Evolutionary conservation across 2,113 vertebrate species (phyloP).

Genomic region (Miniopterus natalensis): DNA sequence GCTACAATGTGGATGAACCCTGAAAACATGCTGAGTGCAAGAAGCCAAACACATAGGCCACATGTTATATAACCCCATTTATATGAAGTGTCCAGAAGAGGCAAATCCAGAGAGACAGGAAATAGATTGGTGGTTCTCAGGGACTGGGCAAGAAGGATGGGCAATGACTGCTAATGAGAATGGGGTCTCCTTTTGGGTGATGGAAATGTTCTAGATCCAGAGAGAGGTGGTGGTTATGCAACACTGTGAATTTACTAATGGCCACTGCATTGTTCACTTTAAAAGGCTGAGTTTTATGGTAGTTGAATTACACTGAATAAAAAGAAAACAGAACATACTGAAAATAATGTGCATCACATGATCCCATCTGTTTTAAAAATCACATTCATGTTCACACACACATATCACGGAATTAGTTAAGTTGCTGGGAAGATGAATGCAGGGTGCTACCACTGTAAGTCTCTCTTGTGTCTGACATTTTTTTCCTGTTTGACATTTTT

Average conservation of each 20-base stretch:
- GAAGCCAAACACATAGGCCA: neutral
- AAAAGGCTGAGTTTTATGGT: neutral
- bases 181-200: neutral
- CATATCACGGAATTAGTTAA: neutral
- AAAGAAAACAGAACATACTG: neutral
- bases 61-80: rapidly evolving
- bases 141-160: neutral
- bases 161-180: neutral
- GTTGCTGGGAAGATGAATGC: neutral
- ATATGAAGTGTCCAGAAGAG: neutral
- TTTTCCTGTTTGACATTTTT: neutral
- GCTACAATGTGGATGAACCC: neutral
- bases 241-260: neutral
- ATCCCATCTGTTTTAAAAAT: neutral
- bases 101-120: neutral
- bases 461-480: neutral
- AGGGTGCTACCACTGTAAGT: neutral
- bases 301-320: neutral
- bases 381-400: neutral
- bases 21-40: neutral
- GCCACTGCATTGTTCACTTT: neutral
- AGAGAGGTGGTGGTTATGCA: neutral
- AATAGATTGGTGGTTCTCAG: neutral
- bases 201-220: neutral
- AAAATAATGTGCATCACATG: neutral